These are phyloP conservation scores for Lapara coniferarum DNA, from an alignment of 2,888 invertebrate species.

Conservation along the genomic window DNA sequence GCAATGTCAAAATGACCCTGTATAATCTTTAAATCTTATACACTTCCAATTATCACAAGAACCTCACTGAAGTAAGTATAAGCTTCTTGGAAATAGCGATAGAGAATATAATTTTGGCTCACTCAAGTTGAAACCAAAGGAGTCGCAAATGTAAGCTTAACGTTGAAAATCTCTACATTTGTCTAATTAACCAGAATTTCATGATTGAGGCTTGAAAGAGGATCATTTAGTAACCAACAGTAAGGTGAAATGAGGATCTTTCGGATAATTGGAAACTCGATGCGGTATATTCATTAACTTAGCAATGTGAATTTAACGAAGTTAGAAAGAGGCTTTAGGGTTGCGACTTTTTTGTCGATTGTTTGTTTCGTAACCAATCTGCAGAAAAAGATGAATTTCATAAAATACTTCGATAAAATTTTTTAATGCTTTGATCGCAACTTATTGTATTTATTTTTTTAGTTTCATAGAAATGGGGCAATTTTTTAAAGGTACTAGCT, in stretches of 20 bases:
- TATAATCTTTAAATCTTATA: no score
- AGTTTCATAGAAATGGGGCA: no score
- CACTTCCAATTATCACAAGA: no score
- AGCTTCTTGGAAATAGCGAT: no score
- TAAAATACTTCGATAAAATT: not conserved
- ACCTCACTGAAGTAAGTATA: no score
- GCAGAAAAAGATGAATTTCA: not conserved
- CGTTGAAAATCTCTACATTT: not conserved
- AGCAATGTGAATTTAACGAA: constrained; percentile 15
- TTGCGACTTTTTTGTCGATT: not conserved
- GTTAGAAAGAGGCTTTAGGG: not conserved
- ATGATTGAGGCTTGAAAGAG: constrained; percentile 16
- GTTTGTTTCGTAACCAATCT: not conserved
- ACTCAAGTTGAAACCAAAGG: not conserved
- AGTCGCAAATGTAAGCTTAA: not conserved
- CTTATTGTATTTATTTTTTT: no score
- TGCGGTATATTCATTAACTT: constrained; percentile 29
- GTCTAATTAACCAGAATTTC: constrained; percentile 17
- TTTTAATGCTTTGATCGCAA: no score
- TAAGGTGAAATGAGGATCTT: constrained; percentile 30
- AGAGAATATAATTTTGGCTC: no score
- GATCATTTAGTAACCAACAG: constrained; percentile 8
- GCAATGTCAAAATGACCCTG: no score
- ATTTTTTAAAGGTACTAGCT: no score
- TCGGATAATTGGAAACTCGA: constrained; percentile 39